phyloP scores from a whole-genome alignment of 2,113 vertebrate species.

The Corynorhinus townsendii region DNA sequence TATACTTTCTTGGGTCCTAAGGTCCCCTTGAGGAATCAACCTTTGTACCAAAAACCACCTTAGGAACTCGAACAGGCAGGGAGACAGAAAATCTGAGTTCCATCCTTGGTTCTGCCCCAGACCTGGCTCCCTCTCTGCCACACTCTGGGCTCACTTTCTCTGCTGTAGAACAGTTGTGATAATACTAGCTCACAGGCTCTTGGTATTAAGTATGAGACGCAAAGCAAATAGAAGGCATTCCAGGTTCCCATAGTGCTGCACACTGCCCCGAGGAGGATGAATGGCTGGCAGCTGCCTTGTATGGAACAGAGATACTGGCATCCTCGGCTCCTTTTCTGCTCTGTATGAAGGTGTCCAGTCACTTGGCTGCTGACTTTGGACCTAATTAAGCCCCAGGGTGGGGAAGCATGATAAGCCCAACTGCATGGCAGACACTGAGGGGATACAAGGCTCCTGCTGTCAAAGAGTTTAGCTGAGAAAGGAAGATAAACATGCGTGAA shows the following conservation, averaged over 20 bases:
- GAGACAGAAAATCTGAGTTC: not conserved
- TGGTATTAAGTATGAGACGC: not conserved
- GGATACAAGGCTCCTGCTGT: not conserved
- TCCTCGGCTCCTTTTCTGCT: not conserved
- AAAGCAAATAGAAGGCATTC: not conserved
- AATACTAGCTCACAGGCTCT: not conserved
- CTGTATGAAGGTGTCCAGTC: not conserved
- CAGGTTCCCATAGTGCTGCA: not conserved
- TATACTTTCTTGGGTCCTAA: not conserved
- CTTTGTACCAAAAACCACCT: not conserved
- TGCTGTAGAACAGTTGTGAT: not conserved
- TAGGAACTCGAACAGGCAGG: not conserved
- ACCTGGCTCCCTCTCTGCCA: too few relatives aligned
- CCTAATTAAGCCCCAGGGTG: not conserved
- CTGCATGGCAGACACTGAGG: not conserved
- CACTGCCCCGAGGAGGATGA: not conserved
- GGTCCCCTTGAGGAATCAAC: not conserved
- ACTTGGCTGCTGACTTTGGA: not conserved
- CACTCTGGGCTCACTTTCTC: not conserved
- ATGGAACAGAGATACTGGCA: not conserved
- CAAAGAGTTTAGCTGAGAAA: not conserved
- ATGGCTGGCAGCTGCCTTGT: not conserved
- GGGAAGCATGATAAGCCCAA: not conserved
- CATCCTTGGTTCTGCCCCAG: not conserved
- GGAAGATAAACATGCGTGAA: not conserved